Percentiles rank a stretch among this genome's conserved stretches.
Evolutionary conservation across 2,113 vertebrate species (phyloP).

Genomic region (Globicephala melas): DNA sequence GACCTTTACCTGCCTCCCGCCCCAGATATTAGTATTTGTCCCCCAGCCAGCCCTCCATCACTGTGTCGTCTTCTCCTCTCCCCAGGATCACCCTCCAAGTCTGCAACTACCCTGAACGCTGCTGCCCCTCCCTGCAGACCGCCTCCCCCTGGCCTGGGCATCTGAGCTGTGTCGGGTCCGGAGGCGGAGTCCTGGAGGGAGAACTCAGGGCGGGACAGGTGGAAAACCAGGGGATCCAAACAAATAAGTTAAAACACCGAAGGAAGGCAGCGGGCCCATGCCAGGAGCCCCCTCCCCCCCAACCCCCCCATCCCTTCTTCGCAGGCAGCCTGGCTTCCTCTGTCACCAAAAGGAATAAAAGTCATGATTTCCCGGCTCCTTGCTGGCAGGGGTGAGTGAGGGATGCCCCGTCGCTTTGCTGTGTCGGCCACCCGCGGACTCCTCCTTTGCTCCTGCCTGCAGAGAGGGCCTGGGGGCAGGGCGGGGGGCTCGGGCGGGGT

Average conservation of each 20-base stretch:
- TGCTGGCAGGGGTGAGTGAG: not conserved
- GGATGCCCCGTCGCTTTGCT: not conserved
- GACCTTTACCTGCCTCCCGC: not conserved
- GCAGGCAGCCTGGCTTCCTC: not conserved
- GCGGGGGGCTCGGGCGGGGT: not conserved
- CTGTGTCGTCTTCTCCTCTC: not conserved
- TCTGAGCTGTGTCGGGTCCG: not conserved
- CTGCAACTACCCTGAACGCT: not conserved
- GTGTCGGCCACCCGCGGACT: accelerated
- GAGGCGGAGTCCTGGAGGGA: not conserved
- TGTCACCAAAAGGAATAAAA: not conserved
- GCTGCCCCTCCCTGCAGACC: too few relatives aligned
- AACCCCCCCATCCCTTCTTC: not conserved
- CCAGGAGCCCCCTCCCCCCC: not conserved
- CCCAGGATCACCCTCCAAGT: not conserved
- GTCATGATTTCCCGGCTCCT: not conserved
- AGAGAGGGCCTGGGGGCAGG: not conserved
- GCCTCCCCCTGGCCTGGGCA: not conserved
- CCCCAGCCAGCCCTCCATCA: not conserved
- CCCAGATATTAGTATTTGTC: not conserved
- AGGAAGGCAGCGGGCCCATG: accelerated
- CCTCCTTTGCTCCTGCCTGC: not conserved
- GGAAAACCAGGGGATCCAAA: not conserved
- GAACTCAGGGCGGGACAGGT: not conserved
- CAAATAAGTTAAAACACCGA: not conserved